Evolutionary conservation across 2,888 invertebrate species (phyloP), one percentile per base, ranked within the genome.

Genomic region (Cabera pusaria): DNA sequence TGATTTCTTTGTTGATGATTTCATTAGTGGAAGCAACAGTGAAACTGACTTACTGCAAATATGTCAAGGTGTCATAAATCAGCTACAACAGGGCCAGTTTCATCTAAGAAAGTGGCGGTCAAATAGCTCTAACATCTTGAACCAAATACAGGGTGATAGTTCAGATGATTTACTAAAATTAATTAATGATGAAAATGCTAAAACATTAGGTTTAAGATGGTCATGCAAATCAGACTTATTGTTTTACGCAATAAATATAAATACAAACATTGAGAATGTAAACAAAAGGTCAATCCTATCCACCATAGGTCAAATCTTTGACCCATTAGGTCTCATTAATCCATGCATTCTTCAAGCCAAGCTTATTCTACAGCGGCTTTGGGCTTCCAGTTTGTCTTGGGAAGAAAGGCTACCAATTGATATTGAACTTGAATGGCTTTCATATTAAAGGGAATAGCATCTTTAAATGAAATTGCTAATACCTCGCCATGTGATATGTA

Each of bases 171-270:
- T 2, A 3, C 8, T 2, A 3, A n/a, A n/a, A n/a, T n/a, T n/a
- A n/a, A n/a, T n/a, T n/a, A n/a, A n/a, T n/a, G n/a, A n/a, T n/a
- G n/a, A n/a, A n/a, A n/a, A n/a, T n/a, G n/a, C 23, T 10, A 62
- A 58, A 54, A 57, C 57, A 3, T 28, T 64, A 7, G 62, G 59
- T 4, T 11, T 63, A 12, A 12, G 53, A 19, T 64, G 63, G 60
- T 57, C 62, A 14, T 14, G 14, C 14, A 4, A 2, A 20, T 29
- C 10, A 4, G 29, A 61, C n/a, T 35, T 19, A 2, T 58, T 55
- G 39, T 3, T 4, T 3, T 14, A 3, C 4, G 41, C 38, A 10
- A 39, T 58, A 12, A 25, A 51, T 16, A 28, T 56, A 16, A 18
- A 39, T 11, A 6, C 26, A 2, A 19, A n/a, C 2, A 32, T 22